Conservation (phyloP, 2,888 invertebrate genomes). For the Eilema sororculum region DNA sequence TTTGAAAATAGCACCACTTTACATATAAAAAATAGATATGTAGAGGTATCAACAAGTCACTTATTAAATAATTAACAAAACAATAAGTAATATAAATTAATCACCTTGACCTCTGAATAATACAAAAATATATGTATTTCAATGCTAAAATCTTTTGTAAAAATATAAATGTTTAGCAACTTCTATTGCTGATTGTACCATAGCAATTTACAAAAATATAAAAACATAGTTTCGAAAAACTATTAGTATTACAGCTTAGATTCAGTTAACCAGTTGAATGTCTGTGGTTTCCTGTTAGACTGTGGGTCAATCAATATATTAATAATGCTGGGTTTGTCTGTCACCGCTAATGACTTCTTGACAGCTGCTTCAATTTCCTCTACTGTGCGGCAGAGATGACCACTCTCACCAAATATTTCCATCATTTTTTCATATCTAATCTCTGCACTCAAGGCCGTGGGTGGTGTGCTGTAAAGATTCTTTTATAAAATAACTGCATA, state of each 20-base stretch:
- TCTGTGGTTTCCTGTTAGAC: slow-evolving; percentile 96
- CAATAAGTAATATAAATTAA: too few relatives aligned
- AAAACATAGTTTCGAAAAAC: background rate
- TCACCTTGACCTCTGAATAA: background rate
- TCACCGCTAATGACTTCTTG: slow-evolving; percentile 88
- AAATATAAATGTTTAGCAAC: background rate
- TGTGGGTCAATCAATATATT: slow-evolving; percentile 96
- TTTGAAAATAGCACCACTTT: slow-evolving; percentile 14
- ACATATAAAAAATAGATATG: background rate
- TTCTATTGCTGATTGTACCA: background rate
- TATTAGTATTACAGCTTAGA: slow-evolving; percentile 91
- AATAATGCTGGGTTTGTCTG: slow-evolving; percentile 93
- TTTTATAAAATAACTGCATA: too few relatives aligned
- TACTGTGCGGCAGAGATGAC: slow-evolving; percentile 92
- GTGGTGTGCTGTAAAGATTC: slow-evolving; percentile 90
- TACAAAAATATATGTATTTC: background rate
- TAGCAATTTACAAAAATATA: background rate
- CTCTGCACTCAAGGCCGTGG: slow-evolving; percentile 92
- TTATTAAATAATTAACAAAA: background rate
- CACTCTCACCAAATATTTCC: slow-evolving; percentile 93
- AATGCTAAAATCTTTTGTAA: background rate
- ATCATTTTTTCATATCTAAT: slow-evolving; percentile 96
- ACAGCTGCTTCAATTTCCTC: slow-evolving; percentile 92
- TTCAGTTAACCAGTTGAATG: slow-evolving; percentile 96
- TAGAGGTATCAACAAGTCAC: background rate